Conservation (phyloP, 2,888 invertebrate species). For the Drosophila monieri region DNA sequence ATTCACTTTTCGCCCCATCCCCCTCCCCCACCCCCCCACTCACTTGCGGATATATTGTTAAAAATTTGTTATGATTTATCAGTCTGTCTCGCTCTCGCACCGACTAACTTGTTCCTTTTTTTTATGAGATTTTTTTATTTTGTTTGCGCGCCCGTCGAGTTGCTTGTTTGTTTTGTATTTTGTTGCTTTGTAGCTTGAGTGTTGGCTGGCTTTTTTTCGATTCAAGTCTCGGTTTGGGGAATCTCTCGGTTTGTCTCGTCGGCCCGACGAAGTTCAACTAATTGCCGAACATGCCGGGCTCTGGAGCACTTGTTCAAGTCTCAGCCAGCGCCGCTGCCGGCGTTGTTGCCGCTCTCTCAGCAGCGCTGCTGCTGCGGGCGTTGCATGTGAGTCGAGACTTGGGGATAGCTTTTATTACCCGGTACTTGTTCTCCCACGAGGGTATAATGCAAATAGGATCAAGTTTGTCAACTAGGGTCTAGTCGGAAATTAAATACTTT, state of each 20-base stretch:
- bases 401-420: slow-evolving; percentile 43
- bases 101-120: slow-evolving; percentile 19
- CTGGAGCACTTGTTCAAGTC: slow-evolving; percentile 51
- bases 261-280: slow-evolving; percentile 77
- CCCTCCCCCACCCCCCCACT: neutral
- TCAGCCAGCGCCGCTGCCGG: slow-evolving; percentile 15
- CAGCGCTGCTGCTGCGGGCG: slow-evolving; percentile 49
- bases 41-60: slow-evolving; percentile 33
- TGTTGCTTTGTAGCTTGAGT: slow-evolving; percentile 27
- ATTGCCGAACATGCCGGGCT: slow-evolving; percentile 65
- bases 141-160: slow-evolving; percentile 44
- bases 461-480: neutral
- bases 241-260: slow-evolving; percentile 68
- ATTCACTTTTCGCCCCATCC: slow-evolving; percentile 42
- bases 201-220: slow-evolving; percentile 17
- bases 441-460: slow-evolving; percentile 13
- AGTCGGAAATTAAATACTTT: neutral
- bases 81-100: slow-evolving; percentile 12
- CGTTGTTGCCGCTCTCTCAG: slow-evolving; percentile 29
- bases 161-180: slow-evolving; percentile 18
- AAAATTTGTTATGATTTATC: slow-evolving; percentile 35
- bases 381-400: slow-evolving; percentile 54
- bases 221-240: slow-evolving; percentile 20
- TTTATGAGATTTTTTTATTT: slow-evolving; percentile 19
- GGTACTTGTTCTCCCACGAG: slow-evolving; percentile 9